These are phyloP conservation scores for Mirza zaza DNA, from an alignment of 2,113 vertebrate species.

Conservation along the genomic window DNA sequence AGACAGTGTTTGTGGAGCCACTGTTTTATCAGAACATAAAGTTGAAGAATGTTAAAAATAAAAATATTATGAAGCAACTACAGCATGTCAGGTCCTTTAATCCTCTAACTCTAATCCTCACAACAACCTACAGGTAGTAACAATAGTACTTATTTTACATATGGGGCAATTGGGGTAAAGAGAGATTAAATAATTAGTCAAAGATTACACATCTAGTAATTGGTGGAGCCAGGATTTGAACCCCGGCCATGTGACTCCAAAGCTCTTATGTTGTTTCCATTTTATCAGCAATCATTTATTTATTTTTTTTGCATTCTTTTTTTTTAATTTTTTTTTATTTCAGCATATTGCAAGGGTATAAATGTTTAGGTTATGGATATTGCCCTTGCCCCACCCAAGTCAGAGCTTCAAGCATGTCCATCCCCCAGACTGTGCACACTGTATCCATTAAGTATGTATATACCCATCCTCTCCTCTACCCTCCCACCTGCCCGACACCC, in stretches of 20 bases:
- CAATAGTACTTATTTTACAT: background rate
- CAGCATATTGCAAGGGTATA: no score
- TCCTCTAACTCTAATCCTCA: background rate
- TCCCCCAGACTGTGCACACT: no score
- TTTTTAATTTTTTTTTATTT: no score
- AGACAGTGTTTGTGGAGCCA: background rate
- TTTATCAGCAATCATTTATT: background rate
- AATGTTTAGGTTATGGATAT: no score
- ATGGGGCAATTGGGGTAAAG: background rate
- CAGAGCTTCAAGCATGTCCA: no score
- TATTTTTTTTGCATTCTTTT: no score
- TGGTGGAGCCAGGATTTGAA: background rate
- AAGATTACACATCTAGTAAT: slow-evolving; percentile 2
- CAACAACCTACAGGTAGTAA: background rate
- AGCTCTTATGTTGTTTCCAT: background rate
- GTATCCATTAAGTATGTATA: no score
- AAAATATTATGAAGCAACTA: background rate
- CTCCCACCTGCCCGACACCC: no score
- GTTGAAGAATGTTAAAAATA: slow-evolving; percentile 1
- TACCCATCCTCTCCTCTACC: no score
- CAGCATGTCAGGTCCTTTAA: background rate
- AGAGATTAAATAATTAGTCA: background rate
- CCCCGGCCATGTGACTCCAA: background rate
- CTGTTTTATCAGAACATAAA: slow-evolving; percentile 36
- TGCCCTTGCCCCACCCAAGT: no score